phyloP scores from a whole-genome alignment of 2,797 vertebrate genomes.

The Pterois miles region DNA sequence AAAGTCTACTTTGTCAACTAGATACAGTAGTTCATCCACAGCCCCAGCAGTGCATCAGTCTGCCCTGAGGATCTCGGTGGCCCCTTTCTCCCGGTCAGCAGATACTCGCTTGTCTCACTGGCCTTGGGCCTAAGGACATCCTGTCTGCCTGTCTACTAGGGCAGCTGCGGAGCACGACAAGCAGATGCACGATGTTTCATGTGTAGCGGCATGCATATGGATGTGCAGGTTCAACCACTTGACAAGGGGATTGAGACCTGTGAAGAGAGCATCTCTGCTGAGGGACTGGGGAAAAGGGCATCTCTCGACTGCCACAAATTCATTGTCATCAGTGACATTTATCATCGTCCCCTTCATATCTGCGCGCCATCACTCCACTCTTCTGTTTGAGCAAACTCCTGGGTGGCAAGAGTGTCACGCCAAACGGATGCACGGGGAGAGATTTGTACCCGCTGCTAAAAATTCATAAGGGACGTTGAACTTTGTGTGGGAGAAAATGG shows the following conservation, averaged over 20 bases:
- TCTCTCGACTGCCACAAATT: constrained; percentile 71
- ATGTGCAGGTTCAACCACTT: constrained; percentile 81
- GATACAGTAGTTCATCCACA: constrained; percentile 41
- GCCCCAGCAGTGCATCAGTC: constrained; percentile 31
- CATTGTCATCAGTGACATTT: constrained; percentile 84
- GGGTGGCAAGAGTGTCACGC: constrained; percentile 27
- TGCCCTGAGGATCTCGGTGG: constrained; percentile 61
- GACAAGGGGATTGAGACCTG: constrained; percentile 79
- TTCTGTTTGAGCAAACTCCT: constrained; percentile 29
- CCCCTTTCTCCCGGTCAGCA: constrained; percentile 74
- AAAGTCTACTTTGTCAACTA: constrained; percentile 49
- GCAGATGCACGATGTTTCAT: constrained; percentile 69
- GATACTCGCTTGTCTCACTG: constrained; percentile 52
- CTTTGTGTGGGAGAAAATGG: background rate
- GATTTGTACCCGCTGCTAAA: constrained; percentile 45
- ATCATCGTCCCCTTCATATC: constrained; percentile 69
- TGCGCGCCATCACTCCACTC: constrained; percentile 44
- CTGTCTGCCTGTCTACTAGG: constrained; percentile 62
- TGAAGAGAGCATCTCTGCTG: constrained; percentile 69
- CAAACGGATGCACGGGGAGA: constrained; percentile 21
- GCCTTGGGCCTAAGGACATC: constrained; percentile 68
- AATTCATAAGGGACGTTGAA: constrained; percentile 48
- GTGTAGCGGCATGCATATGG: constrained; percentile 80
- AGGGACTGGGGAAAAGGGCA: constrained; percentile 82
- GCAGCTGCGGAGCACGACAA: constrained; percentile 47